Base-by-base conservation (phyloP, 2,797 vertebrate species). In the Petrocephalus sullivani region DNA sequence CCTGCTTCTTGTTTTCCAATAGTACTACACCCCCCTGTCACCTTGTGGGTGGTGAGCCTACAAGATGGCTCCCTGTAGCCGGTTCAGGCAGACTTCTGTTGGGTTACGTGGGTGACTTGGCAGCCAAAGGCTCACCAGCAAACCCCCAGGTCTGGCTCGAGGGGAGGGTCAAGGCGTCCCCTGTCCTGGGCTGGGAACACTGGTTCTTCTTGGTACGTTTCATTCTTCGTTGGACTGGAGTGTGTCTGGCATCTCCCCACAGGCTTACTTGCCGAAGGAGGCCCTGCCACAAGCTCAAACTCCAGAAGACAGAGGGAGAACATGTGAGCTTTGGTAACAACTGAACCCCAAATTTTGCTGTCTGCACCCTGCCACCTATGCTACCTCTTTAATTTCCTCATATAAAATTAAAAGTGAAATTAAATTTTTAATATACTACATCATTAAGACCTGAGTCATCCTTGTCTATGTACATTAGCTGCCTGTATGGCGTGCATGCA, bases 401-500 rank as follows among this genome's bases (percentile, higher is more conserved):
- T 71, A 71, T 37, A 71, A 41, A 16, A 16, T 71, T 37, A 14
- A 71, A 71, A 71, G 37, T 37, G 37, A 37, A 71, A 67, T 67
- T 23, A 10, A 0, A 51, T 21, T 53, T 53, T 54, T 84, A 53
- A 84, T 53, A 53, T 23, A 49, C 53, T 54, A 84, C n/a, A 51
- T 88, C 46, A 83, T 41, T 88, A 84, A 54, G 81, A 58, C 64
- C 61, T 51, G 61, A 88, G 46, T 71, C 88, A 88, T 88, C 61
- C 16, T 60, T 54, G 33, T 6, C 51, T 61, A 60, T n/a, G 61
- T 51, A 49, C 28, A 86, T 37, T 53, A 16, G 57, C 81, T 85
- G 33, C 75, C 88, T 88, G 58, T 57, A 19, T 86, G 49, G 71
- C 91, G 78, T 90, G 89, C 91, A 92, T 91, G 93, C 93, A 95